Evolutionary conservation across 1,140 invertebrate genomes (phyloP).

Genomic region (Pseudomyrmex gracilis): DNA sequence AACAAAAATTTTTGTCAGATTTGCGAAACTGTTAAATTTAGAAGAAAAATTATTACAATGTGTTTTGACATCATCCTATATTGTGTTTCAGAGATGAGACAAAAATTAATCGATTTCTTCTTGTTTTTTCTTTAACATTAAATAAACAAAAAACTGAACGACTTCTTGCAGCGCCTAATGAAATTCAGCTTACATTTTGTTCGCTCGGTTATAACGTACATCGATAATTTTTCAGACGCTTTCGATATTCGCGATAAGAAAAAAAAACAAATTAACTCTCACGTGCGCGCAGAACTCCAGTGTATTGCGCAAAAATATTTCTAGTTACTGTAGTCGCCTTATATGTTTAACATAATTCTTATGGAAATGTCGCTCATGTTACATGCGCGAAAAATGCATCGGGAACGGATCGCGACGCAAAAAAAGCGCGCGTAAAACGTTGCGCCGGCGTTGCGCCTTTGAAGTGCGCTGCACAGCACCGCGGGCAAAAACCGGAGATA

Average conservation of each 20-base stretch:
- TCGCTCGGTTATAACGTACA: not conserved
- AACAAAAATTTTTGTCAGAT: no score
- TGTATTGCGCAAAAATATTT: no score
- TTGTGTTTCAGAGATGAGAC: no score
- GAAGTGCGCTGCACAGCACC: slow-evolving; percentile 3
- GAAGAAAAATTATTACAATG: no score
- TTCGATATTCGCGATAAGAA: not conserved
- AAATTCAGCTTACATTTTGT: not conserved
- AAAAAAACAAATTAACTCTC: no score
- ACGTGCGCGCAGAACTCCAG: no score
- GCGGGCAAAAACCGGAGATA: slow-evolving; percentile 14
- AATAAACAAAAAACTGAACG: slow-evolving; percentile 5
- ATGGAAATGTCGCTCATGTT: no score
- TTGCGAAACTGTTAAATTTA: no score
- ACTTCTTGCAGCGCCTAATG: not conserved
- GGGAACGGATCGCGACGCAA: not conserved
- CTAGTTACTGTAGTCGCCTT: no score
- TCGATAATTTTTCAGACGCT: not conserved
- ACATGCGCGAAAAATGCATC: not conserved
- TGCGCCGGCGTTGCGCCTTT: not conserved
- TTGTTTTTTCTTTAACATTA: not conserved
- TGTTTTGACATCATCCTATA: no score
- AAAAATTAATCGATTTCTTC: not conserved
- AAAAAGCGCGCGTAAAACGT: not conserved
- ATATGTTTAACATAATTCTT: no score